Base-by-base conservation (phyloP, 2,888 invertebrate species). In the Orthosia cruda region DNA sequence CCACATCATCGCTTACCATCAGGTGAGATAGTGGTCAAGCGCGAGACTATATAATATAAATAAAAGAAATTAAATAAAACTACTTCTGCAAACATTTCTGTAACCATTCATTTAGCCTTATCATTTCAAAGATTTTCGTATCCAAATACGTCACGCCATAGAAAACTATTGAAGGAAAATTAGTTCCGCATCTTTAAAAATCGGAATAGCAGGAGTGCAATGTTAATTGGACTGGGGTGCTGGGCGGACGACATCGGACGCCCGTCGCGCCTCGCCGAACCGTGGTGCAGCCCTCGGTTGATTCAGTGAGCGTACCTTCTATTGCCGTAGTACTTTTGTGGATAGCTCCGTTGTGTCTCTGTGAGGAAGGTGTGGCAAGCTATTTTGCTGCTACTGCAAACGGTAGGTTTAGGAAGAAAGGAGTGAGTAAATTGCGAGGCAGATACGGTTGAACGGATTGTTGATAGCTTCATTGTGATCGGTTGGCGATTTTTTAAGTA, bases 211-310 rank as follows among this genome's bases (percentile, higher is more conserved):
- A 45, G 61, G 55, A 80, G 57, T 69, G 69, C 68, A 66, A 80
- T 69, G 68, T 80, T 84, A 84, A 87, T 84, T 84, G 87, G 87
- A 68, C 73, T 32, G 71, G 77, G 81, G 72, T 64, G 70, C 77
- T 58, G 49, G 81, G 84, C 63, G 62, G 58, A 73, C 49, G 80
- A 69, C 84, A 80, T 66, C 63, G 81, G 68, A 84, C 71, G 81
- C 72, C 63, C 67, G 84, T 66, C 61, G 81, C 74, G 74, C 68
- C 62, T 64, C 70, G 32, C 23, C 23, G 76, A 49, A 52, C 49
- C 57, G 50, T 71, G 79, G 49, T 52, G 69, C 58, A 72, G 40
- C 65, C 74, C 74, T 83, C 65, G 32, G n/a, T 77, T 23, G 49
- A 13, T 16, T 26, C 83, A 79, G 49, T 57, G 70, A 79, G 40